Percentiles rank a stretch among this genome's conserved stretches.
phyloP scores from a whole-genome alignment of 1,140 invertebrate genomes.

The Archivesica marissinica region DNA sequence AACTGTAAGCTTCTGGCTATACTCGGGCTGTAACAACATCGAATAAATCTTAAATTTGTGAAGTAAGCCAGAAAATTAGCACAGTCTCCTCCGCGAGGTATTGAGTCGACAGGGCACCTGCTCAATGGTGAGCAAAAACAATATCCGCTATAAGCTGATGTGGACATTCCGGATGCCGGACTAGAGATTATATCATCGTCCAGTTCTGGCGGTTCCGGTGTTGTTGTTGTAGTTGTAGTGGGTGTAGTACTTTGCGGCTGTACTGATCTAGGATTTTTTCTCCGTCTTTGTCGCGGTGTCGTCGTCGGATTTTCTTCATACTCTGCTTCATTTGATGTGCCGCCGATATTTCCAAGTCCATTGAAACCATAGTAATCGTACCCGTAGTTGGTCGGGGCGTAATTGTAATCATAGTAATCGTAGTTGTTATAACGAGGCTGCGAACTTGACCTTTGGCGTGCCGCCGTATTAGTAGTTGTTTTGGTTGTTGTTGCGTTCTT shows the following conservation, averaged over 20 bases:
- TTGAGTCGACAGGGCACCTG: neutral
- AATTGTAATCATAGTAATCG: conserved; percentile 12
- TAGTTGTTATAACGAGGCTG: neutral
- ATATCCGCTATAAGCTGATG: neutral
- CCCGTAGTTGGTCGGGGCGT: conserved; percentile 6
- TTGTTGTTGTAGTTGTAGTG: conserved; percentile 2
- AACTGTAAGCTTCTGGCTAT: conserved; percentile 5
- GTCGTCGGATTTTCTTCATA: neutral
- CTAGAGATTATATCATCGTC: conserved; percentile 8
- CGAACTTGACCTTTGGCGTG: neutral
- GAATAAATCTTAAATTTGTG: conserved; percentile 10
- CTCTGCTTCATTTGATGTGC: conserved; percentile 2
- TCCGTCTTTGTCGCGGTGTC: neutral
- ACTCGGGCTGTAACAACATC: conserved; percentile 36
- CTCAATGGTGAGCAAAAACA: conserved; percentile 37
- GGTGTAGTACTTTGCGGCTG: neutral
- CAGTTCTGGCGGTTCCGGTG: neutral
- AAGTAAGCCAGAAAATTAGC: conserved; percentile 17
- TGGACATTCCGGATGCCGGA: neutral
- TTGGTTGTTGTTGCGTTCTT: neutral
- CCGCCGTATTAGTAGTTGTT: neutral
- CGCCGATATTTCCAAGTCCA: neutral
- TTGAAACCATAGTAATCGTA: conserved; percentile 11
- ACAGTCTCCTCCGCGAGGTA: conserved; percentile 2
- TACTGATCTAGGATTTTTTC: neutral